Conservation (phyloP, 1,140 invertebrate genomes). For the Zaprionus ornatus region DNA sequence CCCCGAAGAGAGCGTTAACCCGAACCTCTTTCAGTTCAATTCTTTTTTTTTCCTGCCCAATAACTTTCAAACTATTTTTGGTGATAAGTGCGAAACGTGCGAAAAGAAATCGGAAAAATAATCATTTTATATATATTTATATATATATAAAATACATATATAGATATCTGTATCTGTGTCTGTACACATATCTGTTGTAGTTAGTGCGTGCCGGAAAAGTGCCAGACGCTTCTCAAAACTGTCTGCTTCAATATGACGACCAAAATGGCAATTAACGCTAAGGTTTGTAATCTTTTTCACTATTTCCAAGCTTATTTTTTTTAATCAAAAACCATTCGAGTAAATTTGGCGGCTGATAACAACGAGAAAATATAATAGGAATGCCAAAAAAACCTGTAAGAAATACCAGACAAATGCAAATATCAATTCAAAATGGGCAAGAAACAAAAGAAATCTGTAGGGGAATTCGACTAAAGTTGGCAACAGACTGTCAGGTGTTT, state of each 20-base stretch:
- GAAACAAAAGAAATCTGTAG: constrained; percentile 13
- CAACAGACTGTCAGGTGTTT: constrained; percentile 14
- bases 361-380: neutral
- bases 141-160: neutral
- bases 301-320: neutral
- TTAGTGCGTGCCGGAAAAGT: constrained; percentile 37
- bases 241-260: constrained; percentile 62
- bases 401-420: neutral
- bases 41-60: constrained; percentile 11
- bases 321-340: neutral
- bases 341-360: neutral
- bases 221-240: constrained; percentile 23
- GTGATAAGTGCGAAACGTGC: constrained; percentile 34
- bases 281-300: constrained; percentile 58
- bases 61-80: constrained; percentile 6
- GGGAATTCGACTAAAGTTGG: constrained; percentile 10
- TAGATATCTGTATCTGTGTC: constrained; percentile 1
- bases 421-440: neutral
- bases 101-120: constrained; percentile 4
- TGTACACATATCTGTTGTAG: neutral
- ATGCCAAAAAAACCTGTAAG: neutral
- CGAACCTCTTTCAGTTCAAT: neutral
- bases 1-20: neutral
- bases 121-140: neutral
- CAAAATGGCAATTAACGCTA: constrained; percentile 81